Evolutionary conservation across 2,113 vertebrate species (phyloP), one percentile per base, ranked within the genome.

Genomic region (human (Homo sapiens)): DNA sequence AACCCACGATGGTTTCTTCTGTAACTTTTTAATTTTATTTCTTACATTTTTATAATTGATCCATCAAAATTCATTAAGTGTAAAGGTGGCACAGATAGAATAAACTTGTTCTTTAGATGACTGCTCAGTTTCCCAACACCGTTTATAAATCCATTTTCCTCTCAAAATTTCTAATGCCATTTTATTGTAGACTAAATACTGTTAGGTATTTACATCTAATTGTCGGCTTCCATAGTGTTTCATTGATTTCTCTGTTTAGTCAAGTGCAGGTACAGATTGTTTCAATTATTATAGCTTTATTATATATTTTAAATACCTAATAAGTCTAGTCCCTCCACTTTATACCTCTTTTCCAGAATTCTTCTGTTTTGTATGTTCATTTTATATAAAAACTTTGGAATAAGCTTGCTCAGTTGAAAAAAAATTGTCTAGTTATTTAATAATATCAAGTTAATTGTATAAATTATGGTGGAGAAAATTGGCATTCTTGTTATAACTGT

Each of bases 211-310:
- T 73, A 40, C 2, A 12, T 55, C 27, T 48, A 88, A 83, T 93
- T 94, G 22, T 97, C 23, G n/a, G 18, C 5, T 92, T 89, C 61
- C 13, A 38, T 84, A 48, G 32, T 52, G 38, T 10, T 91, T 6
- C 3, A 17, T 5, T 82, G 11, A 68, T 84, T 1, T 76, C 13
- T 12, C 70, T 85, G 12, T 64, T 57, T 80, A 80, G 23, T 72
- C 30, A 35, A 35, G 2, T 68, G 13, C 5, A 87, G 50, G 6
- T 55, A 90, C 13, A 84, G 20, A 59, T 45, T 72, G 22, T 95
- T 96, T 90, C 83, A 76, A 78, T 55, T 90, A 90, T 73, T 61
- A 48, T 50, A 84, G 57, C 12, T 84, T 92, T 89, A 64, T 73
- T 59, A 35, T 82, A 72, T 61, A 23, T 55, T 50, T 72, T 70